Evolutionary conservation across 2,888 invertebrate species (phyloP), one percentile per base, ranked within the genome.

Genomic region (Synergus umbraculus): DNA sequence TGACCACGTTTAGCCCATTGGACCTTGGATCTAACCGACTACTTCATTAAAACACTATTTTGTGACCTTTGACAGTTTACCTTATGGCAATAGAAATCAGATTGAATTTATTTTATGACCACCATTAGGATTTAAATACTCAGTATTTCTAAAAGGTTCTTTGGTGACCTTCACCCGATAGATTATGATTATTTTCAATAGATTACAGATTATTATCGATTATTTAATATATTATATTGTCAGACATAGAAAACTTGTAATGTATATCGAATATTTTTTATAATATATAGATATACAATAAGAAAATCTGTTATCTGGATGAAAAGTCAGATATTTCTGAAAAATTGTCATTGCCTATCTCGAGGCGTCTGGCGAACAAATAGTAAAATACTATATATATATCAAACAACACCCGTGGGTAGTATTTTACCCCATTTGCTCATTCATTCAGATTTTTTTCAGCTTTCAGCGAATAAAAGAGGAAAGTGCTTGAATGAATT

Each of bases 81-180:
- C 22, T 60, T 60, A 18, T 60, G 60, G 9, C 18, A 60, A 18
- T 9, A 4, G 18, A 22, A 22, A 60, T 12, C 12, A 22, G 3
- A 60, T 60, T 60, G 22, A 60, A 22, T 60, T 60, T 22, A 18
- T 22, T 60, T 22, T 22, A 60, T 22, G 9, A 18, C 22, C 4
- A 10, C 22, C 3, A 22, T 29, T 7, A 22, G n/a, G 43, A 44
- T 29, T 3, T 69, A 69, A 69, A 46, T 49, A 69, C 22, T 69
- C 22, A 69, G 69, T 2, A 69, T 69, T 15, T 46, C 46, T 69
- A 15, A 69, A 69, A 69, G 46, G 49, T 69, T 69, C 22, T 69
- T 46, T 29, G 13, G 0, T 15, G 29, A 49, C 69, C 69, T 69
- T 69, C 46, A 69, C 8, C 49, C 29, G 29, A 69, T 69, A 22